Evolutionary conservation across 2,113 vertebrate species (phyloP).

Genomic region (Lipophrys pholis): DNA sequence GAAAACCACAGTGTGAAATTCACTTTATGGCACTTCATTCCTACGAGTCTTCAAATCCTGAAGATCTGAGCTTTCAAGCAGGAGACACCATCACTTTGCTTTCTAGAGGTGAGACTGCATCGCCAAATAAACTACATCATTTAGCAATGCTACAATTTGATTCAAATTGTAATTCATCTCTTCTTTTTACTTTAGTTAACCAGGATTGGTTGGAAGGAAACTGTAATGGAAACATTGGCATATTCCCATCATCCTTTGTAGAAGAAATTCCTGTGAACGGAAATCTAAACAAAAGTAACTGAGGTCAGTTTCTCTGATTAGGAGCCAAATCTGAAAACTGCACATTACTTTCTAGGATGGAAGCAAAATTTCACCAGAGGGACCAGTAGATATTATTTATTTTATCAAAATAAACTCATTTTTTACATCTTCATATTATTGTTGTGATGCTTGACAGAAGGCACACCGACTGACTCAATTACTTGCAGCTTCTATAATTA

Average conservation of each 20-base stretch:
- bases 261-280: slow-evolving; percentile 45
- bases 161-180: slow-evolving; percentile 12
- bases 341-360: too few species aligned
- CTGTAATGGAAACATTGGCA: slow-evolving; percentile 89
- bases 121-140: background rate
- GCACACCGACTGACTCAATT: background rate
- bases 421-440: too few species aligned
- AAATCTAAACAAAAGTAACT: too few species aligned
- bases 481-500: slow-evolving; percentile 2
- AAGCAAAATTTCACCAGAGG: too few species aligned
- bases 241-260: slow-evolving; percentile 92
- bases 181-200: slow-evolving; percentile 84
- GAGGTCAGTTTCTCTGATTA: background rate
- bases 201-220: slow-evolving; percentile 94
- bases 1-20: slow-evolving; percentile 1
- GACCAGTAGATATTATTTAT: too few species aligned
- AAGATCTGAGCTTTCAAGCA: slow-evolving; percentile 89
- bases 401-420: too few species aligned
- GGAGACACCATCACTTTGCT: slow-evolving; percentile 90
- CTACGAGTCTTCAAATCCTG: slow-evolving; percentile 87
- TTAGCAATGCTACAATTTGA: background rate
- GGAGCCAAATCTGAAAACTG: background rate
- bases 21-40: slow-evolving; percentile 86
- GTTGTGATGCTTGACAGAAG: too few species aligned
- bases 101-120: slow-evolving; percentile 77